Evolutionary conservation across 2,113 vertebrate species (phyloP).

Genomic region (Chionomys nivalis): DNA sequence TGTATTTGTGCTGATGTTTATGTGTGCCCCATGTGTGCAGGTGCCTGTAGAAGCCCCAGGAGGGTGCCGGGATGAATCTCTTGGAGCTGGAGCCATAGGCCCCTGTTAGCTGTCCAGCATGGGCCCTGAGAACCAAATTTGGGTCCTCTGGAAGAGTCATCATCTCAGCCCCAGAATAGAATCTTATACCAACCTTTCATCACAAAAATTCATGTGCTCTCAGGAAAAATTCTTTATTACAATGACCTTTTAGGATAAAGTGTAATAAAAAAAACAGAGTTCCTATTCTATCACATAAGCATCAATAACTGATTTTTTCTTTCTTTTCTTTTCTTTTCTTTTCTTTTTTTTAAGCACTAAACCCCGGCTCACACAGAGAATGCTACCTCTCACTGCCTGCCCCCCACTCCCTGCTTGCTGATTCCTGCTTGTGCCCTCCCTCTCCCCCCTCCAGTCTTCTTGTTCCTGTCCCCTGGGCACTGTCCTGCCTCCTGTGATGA

Average conservation of each 20-base stretch:
- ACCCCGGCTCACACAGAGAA: background rate
- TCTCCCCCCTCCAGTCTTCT: background rate
- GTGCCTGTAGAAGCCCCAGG: background rate
- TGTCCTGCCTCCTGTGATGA: conserved; percentile 67
- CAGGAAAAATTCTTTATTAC: conserved; percentile 23
- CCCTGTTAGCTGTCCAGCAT: background rate
- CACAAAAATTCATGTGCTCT: background rate
- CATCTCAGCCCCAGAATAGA: background rate
- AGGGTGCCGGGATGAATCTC: background rate
- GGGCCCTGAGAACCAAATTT: background rate
- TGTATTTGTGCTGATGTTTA: background rate
- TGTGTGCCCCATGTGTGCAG: background rate
- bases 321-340: background rate
- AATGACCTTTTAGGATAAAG: conserved; percentile 4
- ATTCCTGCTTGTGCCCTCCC: no score
- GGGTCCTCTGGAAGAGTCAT: background rate
- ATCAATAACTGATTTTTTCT: background rate
- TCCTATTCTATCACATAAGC: background rate
- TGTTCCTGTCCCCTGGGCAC: conserved; percentile 13
- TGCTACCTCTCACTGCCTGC: background rate
- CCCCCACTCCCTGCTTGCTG: rapidly evolving
- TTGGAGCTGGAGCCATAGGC: background rate
- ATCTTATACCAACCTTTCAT: conserved; percentile 6
- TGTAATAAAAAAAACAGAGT: background rate
- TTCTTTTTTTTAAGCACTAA: conserved; percentile 7